Percentiles rank a stretch among this genome's conserved stretches.
Evolutionary conservation across 2,113 vertebrate genomes (phyloP).

Genomic region (Oreochromis tanganicae): DNA sequence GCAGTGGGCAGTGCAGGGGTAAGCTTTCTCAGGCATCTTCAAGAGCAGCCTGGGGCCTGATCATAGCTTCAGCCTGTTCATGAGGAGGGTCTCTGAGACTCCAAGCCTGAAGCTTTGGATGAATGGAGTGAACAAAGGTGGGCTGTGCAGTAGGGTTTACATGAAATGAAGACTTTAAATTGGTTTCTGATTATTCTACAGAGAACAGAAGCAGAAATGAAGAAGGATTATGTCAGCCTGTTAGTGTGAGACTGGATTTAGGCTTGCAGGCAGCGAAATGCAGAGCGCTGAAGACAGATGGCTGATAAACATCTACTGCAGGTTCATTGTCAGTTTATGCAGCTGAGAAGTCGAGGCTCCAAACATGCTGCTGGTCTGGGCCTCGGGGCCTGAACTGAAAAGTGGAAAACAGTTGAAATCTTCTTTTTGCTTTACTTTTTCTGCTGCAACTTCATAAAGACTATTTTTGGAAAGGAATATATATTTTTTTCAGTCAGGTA

Average conservation of each 20-base stretch:
- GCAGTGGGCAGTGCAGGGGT: not conserved
- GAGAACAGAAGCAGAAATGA: not conserved
- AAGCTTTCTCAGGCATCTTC: not conserved
- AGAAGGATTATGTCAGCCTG: not conserved
- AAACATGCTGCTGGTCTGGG: not conserved
- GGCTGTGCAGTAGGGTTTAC: not conserved
- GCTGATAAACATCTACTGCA: not conserved
- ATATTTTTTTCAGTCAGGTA: rapidly evolving
- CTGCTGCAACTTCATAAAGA: not conserved
- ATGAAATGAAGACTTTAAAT: not conserved
- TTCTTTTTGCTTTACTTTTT: not conserved
- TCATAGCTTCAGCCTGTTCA: not conserved
- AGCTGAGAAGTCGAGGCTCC: not conserved
- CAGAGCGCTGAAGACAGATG: not conserved
- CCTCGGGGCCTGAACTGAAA: not conserved
- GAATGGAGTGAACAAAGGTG: not conserved
- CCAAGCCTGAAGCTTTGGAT: not conserved
- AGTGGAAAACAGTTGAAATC: not conserved
- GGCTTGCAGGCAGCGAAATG: not conserved
- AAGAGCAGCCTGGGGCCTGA: not conserved
- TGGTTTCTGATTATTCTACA: not conserved
- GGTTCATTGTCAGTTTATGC: slow-evolving; percentile 2
- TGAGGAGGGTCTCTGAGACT: not conserved
- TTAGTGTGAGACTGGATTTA: not conserved
- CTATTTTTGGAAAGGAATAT: rapidly evolving